phyloP scores from a whole-genome alignment of 2,797 vertebrate genomes.

The Micrastur ruficollis region DNA sequence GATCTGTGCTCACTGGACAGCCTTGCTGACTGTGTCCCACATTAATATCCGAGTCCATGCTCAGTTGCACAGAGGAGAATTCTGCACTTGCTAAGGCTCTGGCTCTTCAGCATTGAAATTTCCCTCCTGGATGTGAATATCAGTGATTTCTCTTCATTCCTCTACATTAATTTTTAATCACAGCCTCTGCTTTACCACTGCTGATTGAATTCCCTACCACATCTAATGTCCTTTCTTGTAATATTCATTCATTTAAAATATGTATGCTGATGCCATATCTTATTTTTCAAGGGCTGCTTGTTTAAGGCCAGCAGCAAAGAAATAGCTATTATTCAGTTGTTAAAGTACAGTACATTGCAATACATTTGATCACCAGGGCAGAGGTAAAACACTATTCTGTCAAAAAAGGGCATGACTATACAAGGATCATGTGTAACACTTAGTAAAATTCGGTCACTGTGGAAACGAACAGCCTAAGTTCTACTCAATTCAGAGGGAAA shows the following conservation, averaged over 20 bases:
- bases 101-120: slow-evolving; percentile 37
- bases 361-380: slow-evolving; percentile 46
- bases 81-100: neutral
- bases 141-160: slow-evolving; percentile 66
- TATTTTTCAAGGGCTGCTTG: slow-evolving; percentile 70
- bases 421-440: neutral
- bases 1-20: neutral
- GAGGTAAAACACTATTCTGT: neutral
- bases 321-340: slow-evolving; percentile 26
- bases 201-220: slow-evolving; percentile 72
- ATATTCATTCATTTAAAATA: slow-evolving; percentile 74
- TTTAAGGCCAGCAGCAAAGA: slow-evolving; percentile 58
- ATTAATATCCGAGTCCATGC: neutral
- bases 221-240: slow-evolving; percentile 68
- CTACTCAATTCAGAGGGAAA: neutral
- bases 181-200: slow-evolving; percentile 42
- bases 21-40: neutral
- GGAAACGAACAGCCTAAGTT: neutral
- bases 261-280: slow-evolving; percentile 57
- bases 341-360: slow-evolving; percentile 5
- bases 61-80: neutral
- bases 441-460: neutral
- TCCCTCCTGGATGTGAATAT: slow-evolving; percentile 48
- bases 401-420: neutral
- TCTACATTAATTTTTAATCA: slow-evolving; percentile 78